phyloP scores from a whole-genome alignment of 2,888 invertebrate genomes.

The Caenorhabditis sp. region DNA sequence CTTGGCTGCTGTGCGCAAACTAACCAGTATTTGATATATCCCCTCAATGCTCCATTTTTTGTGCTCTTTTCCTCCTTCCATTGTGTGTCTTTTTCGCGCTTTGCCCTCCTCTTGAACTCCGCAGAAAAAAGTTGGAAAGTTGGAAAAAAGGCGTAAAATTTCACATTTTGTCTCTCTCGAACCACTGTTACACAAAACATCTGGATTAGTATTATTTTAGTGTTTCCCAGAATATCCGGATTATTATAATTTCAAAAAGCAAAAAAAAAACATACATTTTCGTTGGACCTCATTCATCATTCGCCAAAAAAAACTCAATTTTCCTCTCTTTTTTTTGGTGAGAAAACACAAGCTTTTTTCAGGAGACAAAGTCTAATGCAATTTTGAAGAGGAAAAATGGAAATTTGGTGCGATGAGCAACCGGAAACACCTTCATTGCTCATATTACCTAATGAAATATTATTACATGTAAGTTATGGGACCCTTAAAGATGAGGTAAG shows the following conservation, averaged over 20 bases:
- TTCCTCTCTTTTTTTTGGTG: conserved; percentile 4
- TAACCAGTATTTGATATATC: not conserved
- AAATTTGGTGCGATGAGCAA: conserved; percentile 4
- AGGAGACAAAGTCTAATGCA: not conserved
- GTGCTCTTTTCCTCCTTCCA: too few relatives aligned
- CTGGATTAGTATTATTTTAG: not conserved
- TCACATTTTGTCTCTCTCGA: too few relatives aligned
- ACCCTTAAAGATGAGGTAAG: too few relatives aligned
- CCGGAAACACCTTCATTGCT: conserved; percentile 3
- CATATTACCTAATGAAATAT: conserved; percentile 25
- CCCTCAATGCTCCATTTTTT: too few relatives aligned
- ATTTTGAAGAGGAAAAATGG: not conserved
- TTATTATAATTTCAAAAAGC: too few relatives aligned
- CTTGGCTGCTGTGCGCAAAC: not conserved
- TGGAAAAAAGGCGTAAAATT: not conserved
- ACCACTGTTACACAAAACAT: not conserved
- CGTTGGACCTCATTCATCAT: not conserved
- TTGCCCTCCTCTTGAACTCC: not conserved
- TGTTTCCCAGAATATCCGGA: too few relatives aligned
- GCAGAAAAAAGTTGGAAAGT: too few relatives aligned
- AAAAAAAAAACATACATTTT: not conserved
- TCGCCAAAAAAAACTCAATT: conserved; percentile 5
- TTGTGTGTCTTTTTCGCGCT: too few relatives aligned
- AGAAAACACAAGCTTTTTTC: not conserved
- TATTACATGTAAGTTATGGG: conserved; percentile 17